Base-by-base conservation (phyloP, 2,888 invertebrate species). In the Falcaria lacertinaria region DNA sequence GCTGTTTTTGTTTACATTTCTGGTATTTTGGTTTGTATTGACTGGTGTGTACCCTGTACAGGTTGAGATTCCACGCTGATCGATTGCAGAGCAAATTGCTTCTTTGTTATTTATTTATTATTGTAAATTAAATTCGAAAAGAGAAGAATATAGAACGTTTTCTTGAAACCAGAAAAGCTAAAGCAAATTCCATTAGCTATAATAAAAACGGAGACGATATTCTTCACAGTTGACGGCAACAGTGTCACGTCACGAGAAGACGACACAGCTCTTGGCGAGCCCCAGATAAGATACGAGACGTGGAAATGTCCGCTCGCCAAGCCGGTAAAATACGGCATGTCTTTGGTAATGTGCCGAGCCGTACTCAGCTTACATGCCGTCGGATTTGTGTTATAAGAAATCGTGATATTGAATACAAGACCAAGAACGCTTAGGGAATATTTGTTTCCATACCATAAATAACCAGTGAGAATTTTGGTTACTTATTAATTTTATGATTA, bases 241-340 rank as follows among this genome's bases (percentile, higher is more conserved):
- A 22, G 19, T 48, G 44, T 44, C 62, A 44, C 41, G 34, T 33
- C 44, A 47, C 48, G 47, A 48, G 41, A n/a, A n/a, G 55, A 47
- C 48, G 56, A 45, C 57, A 44, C 17, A 37, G 48, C 56, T 32
- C 35, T 40, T 35, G 35, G 35, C 38, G 34, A 28, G 28, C 16
- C 17, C 37, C 15, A 44, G 62, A 60, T 59, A 62, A 60, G 60
- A 59, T 47, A 54, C 45, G 44, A 47, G 60, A 33, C 37, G 37
- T 37, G 37, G 42, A 58, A 61, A 63, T 61, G 64, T 53, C 60
- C 34, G 52, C 47, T 47, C 42, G 25, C 37, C 22, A 44, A 57
- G 55, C 53, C 55, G 36, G 57, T 61, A 61, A 61, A 63, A 61
- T 61, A 63, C 57, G 64, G 22, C 37, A 22, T 37, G 22, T 37